These are phyloP conservation scores for Slavum lentiscoides DNA, from an alignment of 2,888 invertebrate species.

Conservation along the genomic window DNA sequence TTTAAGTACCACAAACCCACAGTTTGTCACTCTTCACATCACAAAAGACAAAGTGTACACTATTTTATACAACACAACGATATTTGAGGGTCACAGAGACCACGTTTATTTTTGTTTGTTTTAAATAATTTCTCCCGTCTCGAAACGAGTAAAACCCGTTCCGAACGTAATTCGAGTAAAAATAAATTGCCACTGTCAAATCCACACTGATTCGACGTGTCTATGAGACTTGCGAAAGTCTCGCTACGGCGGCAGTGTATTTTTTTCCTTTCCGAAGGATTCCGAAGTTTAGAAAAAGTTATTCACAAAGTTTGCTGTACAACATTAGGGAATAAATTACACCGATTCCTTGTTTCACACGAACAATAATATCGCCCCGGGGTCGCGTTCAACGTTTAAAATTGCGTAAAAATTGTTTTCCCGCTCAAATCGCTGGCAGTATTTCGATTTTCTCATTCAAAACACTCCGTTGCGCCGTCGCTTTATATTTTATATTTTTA, in stretches of 20 bases:
- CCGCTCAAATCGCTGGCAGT: background rate
- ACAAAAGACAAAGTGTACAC: slow-evolving; percentile 5
- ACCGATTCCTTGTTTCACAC: slow-evolving; percentile 5
- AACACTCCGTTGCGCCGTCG: no score
- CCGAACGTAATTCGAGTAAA: slow-evolving; percentile 17
- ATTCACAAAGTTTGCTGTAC: slow-evolving; percentile 2
- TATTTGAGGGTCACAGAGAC: background rate
- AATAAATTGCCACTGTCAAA: slow-evolving; percentile 36
- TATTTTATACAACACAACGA: background rate
- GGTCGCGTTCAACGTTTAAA: background rate
- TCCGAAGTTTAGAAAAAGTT: slow-evolving; percentile 38
- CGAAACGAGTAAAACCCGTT: background rate
- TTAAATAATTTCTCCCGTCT: background rate
- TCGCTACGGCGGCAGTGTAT: background rate
- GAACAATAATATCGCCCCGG: slow-evolving; percentile 9
- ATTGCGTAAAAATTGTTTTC: background rate
- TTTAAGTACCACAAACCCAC: background rate
- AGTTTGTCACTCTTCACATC: slow-evolving; percentile 29
- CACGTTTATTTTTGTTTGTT: background rate
- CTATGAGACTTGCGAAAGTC: slow-evolving; percentile 35
- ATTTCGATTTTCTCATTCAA: background rate
- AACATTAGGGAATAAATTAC: slow-evolving; percentile 26
- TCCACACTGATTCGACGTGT: slow-evolving; percentile 31
- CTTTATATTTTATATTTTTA: no score
- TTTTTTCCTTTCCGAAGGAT: slow-evolving; percentile 21